A percentile compares a stretch with the other conserved stretches of the same genome.
Evolutionary conservation across 1,140 invertebrate genomes (phyloP).

Genomic region (Drosophila grimshawi): DNA sequence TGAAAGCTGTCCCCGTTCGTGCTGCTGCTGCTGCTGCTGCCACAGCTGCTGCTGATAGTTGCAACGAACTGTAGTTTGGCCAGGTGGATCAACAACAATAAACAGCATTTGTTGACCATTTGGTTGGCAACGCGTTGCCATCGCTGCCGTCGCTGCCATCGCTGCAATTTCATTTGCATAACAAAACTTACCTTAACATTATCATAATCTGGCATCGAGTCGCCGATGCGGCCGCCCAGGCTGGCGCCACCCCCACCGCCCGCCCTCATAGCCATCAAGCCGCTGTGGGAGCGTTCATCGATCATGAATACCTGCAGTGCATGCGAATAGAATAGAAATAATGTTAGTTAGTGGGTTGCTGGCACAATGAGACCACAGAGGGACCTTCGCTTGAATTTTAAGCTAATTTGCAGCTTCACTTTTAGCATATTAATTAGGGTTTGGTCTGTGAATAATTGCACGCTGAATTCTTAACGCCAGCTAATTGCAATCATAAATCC

Average conservation of each 20-base stretch:
- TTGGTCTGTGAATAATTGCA: conserved; percentile 39
- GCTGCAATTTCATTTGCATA: conserved; percentile 65
- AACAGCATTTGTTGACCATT: conserved; percentile 56
- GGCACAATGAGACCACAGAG: neutral
- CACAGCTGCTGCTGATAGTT: conserved; percentile 2
- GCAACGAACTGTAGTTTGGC: conserved; percentile 8
- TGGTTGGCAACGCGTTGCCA: conserved; percentile 22
- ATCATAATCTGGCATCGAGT: conserved; percentile 86
- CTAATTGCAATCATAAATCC: conserved; percentile 42
- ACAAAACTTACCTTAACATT: conserved; percentile 86
- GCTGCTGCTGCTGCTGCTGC: conserved; percentile 1
- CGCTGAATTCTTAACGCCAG: conserved; percentile 42
- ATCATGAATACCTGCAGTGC: conserved; percentile 80
- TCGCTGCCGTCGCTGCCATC: neutral
- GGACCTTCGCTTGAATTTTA: conserved; percentile 17
- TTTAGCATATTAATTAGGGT: conserved; percentile 38
- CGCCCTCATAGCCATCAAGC: conserved; percentile 75
- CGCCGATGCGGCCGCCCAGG: conserved; percentile 77
- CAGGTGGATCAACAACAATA: conserved; percentile 22
- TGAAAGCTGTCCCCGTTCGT: neutral
- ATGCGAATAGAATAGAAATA: neutral
- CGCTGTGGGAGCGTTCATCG: conserved; percentile 81
- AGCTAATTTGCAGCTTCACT: conserved; percentile 36
- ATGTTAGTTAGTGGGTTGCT: conserved; percentile 2
- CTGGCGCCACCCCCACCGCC: conserved; percentile 63